A percentile compares a stretch with the other conserved stretches of the same genome.
Evolutionary conservation across 2,888 invertebrate species (phyloP).

Genomic region (Hypena proboscidalis): DNA sequence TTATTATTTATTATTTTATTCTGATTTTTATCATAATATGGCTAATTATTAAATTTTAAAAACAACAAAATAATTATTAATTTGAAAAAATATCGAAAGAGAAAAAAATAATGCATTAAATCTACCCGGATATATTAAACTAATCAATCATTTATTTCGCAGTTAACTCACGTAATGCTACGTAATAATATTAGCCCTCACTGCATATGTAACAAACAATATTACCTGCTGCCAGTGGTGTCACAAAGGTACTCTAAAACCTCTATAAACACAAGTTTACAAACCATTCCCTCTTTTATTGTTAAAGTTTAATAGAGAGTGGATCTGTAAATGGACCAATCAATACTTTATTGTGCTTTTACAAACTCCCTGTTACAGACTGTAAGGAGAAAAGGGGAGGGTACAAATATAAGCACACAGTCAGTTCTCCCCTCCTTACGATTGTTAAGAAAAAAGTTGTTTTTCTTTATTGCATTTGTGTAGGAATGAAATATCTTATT

Average conservation of each 20-base stretch:
- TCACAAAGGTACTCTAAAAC: constrained; percentile 33
- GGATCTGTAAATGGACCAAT: constrained; percentile 67
- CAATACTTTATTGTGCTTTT: constrained; percentile 70
- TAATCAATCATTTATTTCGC: too few relatives aligned
- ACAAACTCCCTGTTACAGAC: constrained; percentile 46
- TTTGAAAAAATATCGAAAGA: too few relatives aligned
- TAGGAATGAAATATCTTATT: constrained; percentile 35
- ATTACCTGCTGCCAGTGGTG: too few relatives aligned
- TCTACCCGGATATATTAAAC: too few relatives aligned
- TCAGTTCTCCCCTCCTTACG: constrained; percentile 33
- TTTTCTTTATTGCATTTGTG: constrained; percentile 39
- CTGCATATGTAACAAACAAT: too few relatives aligned
- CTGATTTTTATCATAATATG: too few relatives aligned
- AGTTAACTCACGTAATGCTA: too few relatives aligned
- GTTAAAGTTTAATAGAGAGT: constrained; percentile 72
- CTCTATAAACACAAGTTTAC: constrained; percentile 51
- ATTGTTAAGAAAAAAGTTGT: constrained; percentile 44
- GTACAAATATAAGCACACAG: constrained; percentile 43
- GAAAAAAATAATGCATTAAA: too few relatives aligned
- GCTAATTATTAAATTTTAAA: too few relatives aligned
- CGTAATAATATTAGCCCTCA: too few relatives aligned
- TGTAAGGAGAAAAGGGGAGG: constrained; percentile 34
- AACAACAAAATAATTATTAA: too few relatives aligned
- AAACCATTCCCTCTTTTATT: constrained; percentile 62
- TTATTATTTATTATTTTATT: too few relatives aligned